These are phyloP conservation scores for Lethenteron reissneri DNA, from an alignment of 2,113 vertebrate species.

Conservation along the genomic window DNA sequence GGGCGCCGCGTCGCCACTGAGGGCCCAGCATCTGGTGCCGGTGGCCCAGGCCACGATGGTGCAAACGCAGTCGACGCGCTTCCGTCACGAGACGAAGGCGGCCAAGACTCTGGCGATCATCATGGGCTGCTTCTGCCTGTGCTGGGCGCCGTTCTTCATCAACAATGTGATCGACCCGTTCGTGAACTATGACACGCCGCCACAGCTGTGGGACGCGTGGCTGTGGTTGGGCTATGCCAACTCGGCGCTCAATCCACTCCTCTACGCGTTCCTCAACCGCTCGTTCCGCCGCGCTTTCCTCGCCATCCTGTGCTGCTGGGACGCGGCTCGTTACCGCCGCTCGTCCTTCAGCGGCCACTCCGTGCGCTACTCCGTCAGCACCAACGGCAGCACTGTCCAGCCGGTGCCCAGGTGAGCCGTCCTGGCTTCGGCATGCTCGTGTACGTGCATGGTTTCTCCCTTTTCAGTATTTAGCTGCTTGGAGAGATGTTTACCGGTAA, in stretches of 20 bases:
- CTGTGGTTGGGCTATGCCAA: slow-evolving; percentile 98
- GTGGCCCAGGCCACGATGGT: slow-evolving; percentile 57
- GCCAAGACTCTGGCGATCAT: slow-evolving; percentile 95
- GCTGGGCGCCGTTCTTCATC: slow-evolving; percentile 93
- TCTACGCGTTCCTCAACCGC: slow-evolving; percentile 98
- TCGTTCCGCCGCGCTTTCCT: slow-evolving; percentile 98
- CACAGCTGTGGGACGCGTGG: slow-evolving; percentile 70
- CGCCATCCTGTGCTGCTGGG: slow-evolving; percentile 87
- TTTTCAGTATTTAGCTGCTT: too few species aligned
- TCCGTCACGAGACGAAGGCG: slow-evolving; percentile 87
- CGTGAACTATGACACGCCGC: slow-evolving; percentile 63
- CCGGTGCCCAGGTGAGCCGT: too few species aligned
- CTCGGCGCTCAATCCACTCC: slow-evolving; percentile 93
- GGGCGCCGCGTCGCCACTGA: neutral
- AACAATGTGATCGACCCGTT: slow-evolving; percentile 94
- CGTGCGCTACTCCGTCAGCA: too few species aligned
- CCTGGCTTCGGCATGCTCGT: too few species aligned
- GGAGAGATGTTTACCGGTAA: too few species aligned
- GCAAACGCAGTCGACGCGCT: slow-evolving; percentile 21
- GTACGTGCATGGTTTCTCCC: too few species aligned
- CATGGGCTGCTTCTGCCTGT: slow-evolving; percentile 98
- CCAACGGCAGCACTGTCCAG: too few species aligned
- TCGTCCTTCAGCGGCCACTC: too few species aligned
- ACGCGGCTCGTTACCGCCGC: slow-evolving; percentile 42
- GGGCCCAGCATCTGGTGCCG: slow-evolving; percentile 24